Base-by-base conservation (phyloP, 2,797 vertebrate genomes). In the Typhlichthys subterraneus region DNA sequence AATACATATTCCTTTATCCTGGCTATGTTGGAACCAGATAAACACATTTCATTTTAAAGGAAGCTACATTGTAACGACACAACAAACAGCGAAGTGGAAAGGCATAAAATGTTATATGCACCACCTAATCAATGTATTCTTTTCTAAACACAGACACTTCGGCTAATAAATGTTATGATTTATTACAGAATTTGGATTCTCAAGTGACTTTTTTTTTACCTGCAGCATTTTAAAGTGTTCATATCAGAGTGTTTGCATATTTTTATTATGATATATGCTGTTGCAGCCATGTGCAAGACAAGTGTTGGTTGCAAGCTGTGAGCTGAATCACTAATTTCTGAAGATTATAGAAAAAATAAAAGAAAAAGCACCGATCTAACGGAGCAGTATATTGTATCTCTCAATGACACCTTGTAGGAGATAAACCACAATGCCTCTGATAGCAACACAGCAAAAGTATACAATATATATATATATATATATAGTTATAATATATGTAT, bases 1-100 rank as follows among this genome's bases (percentile, higher is more conserved):
- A 89, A 87, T 86, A 83, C 69, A 46, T 80, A 67, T 80, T 70
- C 56, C 59, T 42, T 80, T 81, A 87, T 87, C 81, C 75, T 52
- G 45, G 62, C 69, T 73, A 76, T 80, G 72, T 57, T 60, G 45
- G 53, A 77, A 71, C 71, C 65, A 59, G 61, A 84, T 75, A 79
- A 77, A 77, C 75, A 81, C 67, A 66, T 73, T 53, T 14, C 66
- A 69, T 64, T 69, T 73, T 74, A 79, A 79, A 83, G 85, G 80
- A 73, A 86, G 79, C 76, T 79, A 84, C 81, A 57, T 31, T 0
- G 62, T 76, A 72, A 67, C 72, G 77, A 57, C 56, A 38, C 14
- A 79, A 77, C 69, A 86, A 45, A 77, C 15, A 74, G 59, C 12
- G 1, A 6, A 73, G 64, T 55, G 8, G 11, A 6, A 67, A 65